Conservation (phyloP, 2,797 vertebrate species). For the Enteromius viviparus region DNA sequence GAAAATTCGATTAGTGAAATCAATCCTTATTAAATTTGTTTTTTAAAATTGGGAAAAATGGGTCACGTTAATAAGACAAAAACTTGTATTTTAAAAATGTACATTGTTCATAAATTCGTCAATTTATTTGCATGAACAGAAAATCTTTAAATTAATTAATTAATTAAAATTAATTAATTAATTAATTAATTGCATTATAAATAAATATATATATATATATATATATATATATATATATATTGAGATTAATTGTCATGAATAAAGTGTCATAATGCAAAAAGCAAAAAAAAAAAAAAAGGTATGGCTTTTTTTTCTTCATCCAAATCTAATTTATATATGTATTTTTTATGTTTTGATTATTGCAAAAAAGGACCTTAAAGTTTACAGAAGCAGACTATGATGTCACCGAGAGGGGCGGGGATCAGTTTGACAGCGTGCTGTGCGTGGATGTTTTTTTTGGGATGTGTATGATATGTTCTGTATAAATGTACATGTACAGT, state of each 20-base stretch:
- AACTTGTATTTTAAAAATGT: neutral
- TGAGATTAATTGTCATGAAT: neutral
- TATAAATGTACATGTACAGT: conserved; percentile 72
- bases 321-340: neutral
- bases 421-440: neutral
- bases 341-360: neutral
- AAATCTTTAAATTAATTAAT: neutral
- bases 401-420: conserved; percentile 30
- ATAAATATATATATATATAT: no score
- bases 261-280: conserved; percentile 7
- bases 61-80: neutral
- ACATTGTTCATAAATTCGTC: neutral
- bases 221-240: no score
- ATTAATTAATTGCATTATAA: neutral
- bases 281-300: neutral
- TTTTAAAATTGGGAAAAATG: no score
- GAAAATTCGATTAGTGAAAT: neutral
- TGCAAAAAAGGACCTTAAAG: neutral
- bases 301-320: neutral
- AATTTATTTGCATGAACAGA: neutral
- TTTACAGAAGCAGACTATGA: conserved; percentile 56
- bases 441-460: conserved; percentile 68
- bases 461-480: conserved; percentile 78
- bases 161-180: no score
- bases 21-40: neutral